Evolutionary conservation across 2,888 invertebrate species (phyloP), one percentile per base, ranked within the genome.

Genomic region (Cataglyphis altisquamis): DNA sequence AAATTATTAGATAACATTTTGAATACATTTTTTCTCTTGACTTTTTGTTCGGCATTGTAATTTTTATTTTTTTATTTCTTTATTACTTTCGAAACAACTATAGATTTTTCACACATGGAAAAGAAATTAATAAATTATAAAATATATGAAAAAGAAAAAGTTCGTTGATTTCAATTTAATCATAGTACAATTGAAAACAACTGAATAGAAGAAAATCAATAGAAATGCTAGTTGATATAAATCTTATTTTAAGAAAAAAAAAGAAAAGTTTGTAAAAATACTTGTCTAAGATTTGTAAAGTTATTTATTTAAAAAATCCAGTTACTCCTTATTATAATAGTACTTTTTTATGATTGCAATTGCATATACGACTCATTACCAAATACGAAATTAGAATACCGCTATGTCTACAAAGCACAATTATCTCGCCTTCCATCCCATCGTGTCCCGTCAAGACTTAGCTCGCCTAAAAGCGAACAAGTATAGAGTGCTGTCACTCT

Each of bases 401-500:
- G 39, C 52, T 55, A 55, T 15, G n/a, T 10, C 48, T n/a, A 25
- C 52, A 12, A 29, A 12, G 41, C 52, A 39, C 39, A 55, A 77
- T 77, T 77, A 77, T 67, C 36, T 77, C 32, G 12, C 10, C 29
- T 55, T 39, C 39, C 39, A 39, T 70, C 70, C 18, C n/a, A 52
- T 52, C n/a, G 2, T 52, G 52, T 41, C 39, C 39, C 68, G 21
- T 55, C n/a, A 45, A 78, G 57, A 70, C 68, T 70, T 78, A 55
- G 66, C 21, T 68, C 32, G 29, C 39, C 15, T 32, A 32, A 60
- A 70, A 70, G 45, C 60, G 9, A 55, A 41, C 77, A 41, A 3
- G 29, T 57, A 45, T n/a, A 57, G 45, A 29, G 21, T 8, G 41
- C 21, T 32, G 29, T 77, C 55, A 32, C n/a, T 52, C 52, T n/a